Base-by-base conservation (phyloP, 2,888 invertebrate species). In the Tenthredo livida region DNA sequence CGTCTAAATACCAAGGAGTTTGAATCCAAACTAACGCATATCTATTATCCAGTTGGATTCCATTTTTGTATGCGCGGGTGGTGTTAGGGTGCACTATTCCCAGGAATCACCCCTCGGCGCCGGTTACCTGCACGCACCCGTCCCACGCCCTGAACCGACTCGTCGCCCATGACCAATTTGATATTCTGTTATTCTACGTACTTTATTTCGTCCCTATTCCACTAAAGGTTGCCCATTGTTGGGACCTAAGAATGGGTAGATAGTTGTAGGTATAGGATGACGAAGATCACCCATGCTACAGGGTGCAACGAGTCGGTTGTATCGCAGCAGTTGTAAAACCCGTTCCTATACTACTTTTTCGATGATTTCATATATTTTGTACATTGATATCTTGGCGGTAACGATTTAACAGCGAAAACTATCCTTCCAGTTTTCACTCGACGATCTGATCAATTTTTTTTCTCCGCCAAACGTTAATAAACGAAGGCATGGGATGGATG, bases 1-100 rank as follows among this genome's bases (percentile, higher is more conserved):
- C 54, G 54, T n/a, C 61, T 25, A 12, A 61, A 25, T 12, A 4
- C 2, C 25, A 21, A 25, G 12, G 7, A 25, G 21, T 12, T 61
- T 21, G 25, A 25, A 61, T 61, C 25, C 21, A 61, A 61, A 61
- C 21, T 25, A 29, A 61, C 4, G 25, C 17, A 33, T 67, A 33
- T 67, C 17, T 67, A 17, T 40, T 84, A 85, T 85, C n/a, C n/a
- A 88, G 87, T 87, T 86, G 86, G 67, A 65, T 65, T 86, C 86
- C 87, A 87, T 87, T 87, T 54, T 84, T 47, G 78, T 84, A 84
- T 29, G 10, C 50, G 47, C 84, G 85, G 87, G 85, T 65, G 85
- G 40, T 9, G 80, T 10, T n/a, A n/a, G 58, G 58, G 80, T 61
- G 21, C 12, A 21, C 2, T 37, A 37, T 80, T 58, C 80, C 40